These are phyloP conservation scores for Pachliopta kotzebuea DNA, from an alignment of 2,888 invertebrate species.

Conservation along the genomic window DNA sequence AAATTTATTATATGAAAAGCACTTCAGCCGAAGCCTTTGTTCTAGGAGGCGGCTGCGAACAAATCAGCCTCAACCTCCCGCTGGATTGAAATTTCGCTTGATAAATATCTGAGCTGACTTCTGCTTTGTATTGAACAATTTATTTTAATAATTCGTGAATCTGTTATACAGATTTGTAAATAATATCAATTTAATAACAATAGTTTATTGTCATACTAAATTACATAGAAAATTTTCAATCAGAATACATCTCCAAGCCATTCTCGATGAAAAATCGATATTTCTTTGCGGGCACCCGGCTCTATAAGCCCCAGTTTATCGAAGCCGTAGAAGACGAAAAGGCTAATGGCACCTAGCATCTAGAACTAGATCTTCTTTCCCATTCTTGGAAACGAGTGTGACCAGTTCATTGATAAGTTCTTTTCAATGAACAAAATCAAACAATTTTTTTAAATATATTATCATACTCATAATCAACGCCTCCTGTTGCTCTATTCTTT, in stretches of 20 bases:
- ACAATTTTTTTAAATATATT: too few relatives aligned
- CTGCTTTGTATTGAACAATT: conserved; percentile 14
- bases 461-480: too few relatives aligned
- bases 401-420: too few relatives aligned
- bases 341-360: too few relatives aligned
- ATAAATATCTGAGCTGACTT: conserved; percentile 14
- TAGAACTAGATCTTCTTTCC: too few relatives aligned
- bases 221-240: neutral
- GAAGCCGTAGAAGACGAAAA: neutral
- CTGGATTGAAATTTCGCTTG: conserved; percentile 25
- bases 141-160: conserved; percentile 15
- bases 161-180: neutral
- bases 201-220: neutral
- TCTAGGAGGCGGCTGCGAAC: conserved; percentile 33
- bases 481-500: too few relatives aligned
- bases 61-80: conserved; percentile 32
- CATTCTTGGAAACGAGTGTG: too few relatives aligned
- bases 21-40: conserved; percentile 46
- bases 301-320: neutral
- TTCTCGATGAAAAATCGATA: neutral
- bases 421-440: too few relatives aligned
- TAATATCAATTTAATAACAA: neutral
- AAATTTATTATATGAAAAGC: conserved; percentile 52
- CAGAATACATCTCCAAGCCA: neutral
- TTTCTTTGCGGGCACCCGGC: neutral